These are phyloP conservation scores for Xylocampa areola DNA, from an alignment of 2,888 invertebrate species.

Conservation along the genomic window DNA sequence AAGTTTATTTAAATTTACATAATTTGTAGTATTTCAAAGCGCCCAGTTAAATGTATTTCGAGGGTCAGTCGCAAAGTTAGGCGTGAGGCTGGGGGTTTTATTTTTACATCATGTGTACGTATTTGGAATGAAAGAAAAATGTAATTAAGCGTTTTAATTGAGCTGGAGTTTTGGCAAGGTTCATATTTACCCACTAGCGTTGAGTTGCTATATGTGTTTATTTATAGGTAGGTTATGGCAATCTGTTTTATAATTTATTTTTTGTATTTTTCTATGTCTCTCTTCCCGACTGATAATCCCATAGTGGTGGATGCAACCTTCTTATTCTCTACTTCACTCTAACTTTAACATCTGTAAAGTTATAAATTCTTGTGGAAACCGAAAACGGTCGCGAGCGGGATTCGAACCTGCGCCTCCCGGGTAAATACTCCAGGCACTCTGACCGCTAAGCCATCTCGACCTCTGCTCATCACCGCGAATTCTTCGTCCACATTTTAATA, in stretches of 20 bases:
- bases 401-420: no score
- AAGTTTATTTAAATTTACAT: constrained; percentile 70
- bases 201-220: not conserved
- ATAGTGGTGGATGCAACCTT: no score
- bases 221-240: not conserved
- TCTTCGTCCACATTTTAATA: no score
- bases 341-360: no score
- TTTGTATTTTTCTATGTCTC: no score
- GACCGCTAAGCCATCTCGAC: no score
- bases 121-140: constrained; percentile 31
- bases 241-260: not conserved
- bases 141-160: constrained; percentile 25
- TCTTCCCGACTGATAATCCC: no score
- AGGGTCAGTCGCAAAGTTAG: constrained; percentile 45
- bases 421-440: no score
- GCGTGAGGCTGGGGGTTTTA: constrained; percentile 16
- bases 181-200: not conserved
- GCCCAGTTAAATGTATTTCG: constrained; percentile 58
- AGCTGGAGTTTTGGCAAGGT: constrained; percentile 4
- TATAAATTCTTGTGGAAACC: no score
- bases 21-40: constrained; percentile 66
- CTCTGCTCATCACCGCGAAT: no score
- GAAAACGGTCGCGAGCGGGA: no score
- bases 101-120: constrained; percentile 22
- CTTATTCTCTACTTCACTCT: no score